Conservation (phyloP, 2,113 vertebrate genomes). For the Nycticryphes semicollaris region DNA sequence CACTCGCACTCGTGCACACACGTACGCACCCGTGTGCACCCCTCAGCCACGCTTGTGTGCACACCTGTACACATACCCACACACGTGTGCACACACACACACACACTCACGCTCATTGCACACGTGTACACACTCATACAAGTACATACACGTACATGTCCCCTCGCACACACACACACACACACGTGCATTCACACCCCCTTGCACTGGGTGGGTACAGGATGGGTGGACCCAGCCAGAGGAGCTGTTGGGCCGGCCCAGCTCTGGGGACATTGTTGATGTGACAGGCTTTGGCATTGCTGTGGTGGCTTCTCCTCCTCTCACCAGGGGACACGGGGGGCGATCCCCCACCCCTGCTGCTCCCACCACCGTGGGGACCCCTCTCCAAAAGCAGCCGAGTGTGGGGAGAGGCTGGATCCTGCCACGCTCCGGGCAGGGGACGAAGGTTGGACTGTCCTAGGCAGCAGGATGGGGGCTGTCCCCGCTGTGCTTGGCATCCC, state of each 20-base stretch:
- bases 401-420: neutral
- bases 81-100: no score
- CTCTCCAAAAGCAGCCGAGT: neutral
- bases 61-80: no score
- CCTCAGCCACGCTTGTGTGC: neutral
- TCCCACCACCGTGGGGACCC: neutral
- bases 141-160: no score
- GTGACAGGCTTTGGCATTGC: neutral
- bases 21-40: neutral
- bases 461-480: rapidly evolving
- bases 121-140: neutral
- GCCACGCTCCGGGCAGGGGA: no score
- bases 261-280: neutral
- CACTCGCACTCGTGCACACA: no score
- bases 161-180: neutral
- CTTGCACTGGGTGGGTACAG: neutral
- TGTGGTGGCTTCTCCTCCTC: neutral
- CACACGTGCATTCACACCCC: neutral
- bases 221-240: no score
- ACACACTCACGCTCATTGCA: neutral
- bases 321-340: neutral
- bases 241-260: neutral
- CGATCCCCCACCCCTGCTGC: rapidly evolving
- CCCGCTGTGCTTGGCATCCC: neutral
- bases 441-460: no score